Conservation (phyloP, 2,113 vertebrate species). For the Lipotes vexillifer region DNA sequence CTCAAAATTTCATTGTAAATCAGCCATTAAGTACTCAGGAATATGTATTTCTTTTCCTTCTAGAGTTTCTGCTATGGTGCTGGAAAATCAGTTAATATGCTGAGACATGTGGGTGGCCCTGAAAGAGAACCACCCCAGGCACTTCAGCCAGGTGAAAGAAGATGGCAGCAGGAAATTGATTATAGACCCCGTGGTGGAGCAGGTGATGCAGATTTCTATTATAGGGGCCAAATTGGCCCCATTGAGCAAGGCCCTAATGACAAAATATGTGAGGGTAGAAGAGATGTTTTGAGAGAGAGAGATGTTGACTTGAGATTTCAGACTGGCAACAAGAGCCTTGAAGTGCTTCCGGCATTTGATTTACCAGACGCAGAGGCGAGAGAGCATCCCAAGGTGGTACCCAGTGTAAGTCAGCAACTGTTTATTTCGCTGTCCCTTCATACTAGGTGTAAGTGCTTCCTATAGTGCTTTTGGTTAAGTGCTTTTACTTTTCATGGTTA, state of each 20-base stretch:
- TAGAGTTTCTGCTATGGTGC: conserved; percentile 81
- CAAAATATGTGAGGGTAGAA: conserved; percentile 61
- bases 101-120: conserved; percentile 65
- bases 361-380: conserved; percentile 32
- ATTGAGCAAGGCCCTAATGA: neutral
- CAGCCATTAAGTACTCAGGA: neutral
- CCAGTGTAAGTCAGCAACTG: conserved; percentile 60
- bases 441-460: neutral
- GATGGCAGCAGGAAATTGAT: neutral
- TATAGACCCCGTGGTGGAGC: neutral
- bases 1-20: neutral
- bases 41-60: neutral
- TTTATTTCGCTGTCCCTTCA: neutral
- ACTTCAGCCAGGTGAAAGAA: conserved; percentile 19
- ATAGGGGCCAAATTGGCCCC: neutral
- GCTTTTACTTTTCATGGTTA: neutral
- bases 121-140: conserved; percentile 29
- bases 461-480: neutral
- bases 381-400: conserved; percentile 5
- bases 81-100: conserved; percentile 72
- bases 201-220: conserved; percentile 20
- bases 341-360: neutral
- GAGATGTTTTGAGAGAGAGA: conserved; percentile 60
- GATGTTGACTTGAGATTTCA: neutral
- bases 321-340: conserved; percentile 48